phyloP scores from a whole-genome alignment of 2,113 vertebrate genomes.

The Neomonachus schauinslandi region DNA sequence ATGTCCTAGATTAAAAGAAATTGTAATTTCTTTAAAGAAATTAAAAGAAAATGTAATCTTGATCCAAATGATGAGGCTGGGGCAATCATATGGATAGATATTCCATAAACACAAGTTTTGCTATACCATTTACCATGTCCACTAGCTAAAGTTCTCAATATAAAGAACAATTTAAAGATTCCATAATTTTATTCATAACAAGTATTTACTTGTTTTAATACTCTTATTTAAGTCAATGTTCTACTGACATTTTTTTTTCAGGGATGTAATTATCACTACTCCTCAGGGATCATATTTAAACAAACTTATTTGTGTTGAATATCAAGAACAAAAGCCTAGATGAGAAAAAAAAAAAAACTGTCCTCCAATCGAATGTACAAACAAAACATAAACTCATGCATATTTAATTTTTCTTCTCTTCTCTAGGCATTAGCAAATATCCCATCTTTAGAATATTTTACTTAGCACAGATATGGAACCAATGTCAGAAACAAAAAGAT shows the following conservation, averaged over 20 bases:
- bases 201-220: constrained; percentile 23
- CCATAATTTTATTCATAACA: neutral
- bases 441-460: constrained; percentile 34
- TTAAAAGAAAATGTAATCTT: neutral
- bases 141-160: neutral
- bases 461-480: neutral
- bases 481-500: neutral
- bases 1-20: neutral
- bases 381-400: constrained; percentile 41
- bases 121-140: neutral
- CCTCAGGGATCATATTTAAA: constrained; percentile 19
- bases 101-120: neutral
- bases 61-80: neutral
- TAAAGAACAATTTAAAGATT: neutral
- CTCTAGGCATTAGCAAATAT: constrained; percentile 47
- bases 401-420: constrained; percentile 57
- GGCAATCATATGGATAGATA: neutral
- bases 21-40: neutral
- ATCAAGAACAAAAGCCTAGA: constrained; percentile 55
- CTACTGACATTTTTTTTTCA: neutral
- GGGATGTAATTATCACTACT: constrained; percentile 28
- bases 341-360: neutral
- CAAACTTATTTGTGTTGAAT: constrained; percentile 5
- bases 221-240: constrained; percentile 21
- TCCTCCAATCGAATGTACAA: constrained; percentile 42